Evolutionary conservation across 2,113 vertebrate genomes (phyloP).

Genomic region (Spea multiplicata): DNA sequence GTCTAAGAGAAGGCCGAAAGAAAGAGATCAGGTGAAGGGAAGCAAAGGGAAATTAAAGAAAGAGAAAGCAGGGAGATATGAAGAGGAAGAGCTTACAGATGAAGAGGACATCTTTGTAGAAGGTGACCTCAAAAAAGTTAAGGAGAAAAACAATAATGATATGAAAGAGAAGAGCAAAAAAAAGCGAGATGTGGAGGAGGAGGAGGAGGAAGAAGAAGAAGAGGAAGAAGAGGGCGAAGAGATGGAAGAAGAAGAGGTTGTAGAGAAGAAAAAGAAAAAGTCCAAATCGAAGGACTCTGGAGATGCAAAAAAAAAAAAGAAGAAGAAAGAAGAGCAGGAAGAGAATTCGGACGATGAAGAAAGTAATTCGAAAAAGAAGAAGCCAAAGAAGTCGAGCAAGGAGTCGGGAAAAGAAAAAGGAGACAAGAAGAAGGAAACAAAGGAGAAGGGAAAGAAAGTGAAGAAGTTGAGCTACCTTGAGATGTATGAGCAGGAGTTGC

Average conservation of each 20-base stretch:
- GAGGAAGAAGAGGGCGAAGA: slow-evolving; percentile 41
- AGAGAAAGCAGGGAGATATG: slow-evolving; percentile 17
- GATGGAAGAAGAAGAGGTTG: slow-evolving; percentile 16
- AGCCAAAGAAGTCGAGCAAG: slow-evolving; percentile 59
- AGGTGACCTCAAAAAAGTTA: slow-evolving; percentile 39
- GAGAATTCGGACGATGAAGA: slow-evolving; percentile 63
- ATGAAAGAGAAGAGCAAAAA: slow-evolving; percentile 65
- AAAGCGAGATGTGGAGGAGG: slow-evolving; percentile 60
- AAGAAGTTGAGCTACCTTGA: slow-evolving; percentile 73
- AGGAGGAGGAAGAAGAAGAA: slow-evolving; percentile 60
- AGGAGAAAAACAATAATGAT: slow-evolving; percentile 71
- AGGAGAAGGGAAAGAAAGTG: slow-evolving; percentile 71
- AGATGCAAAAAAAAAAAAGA: slow-evolving; percentile 65
- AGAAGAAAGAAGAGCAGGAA: slow-evolving; percentile 54
- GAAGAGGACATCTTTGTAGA: slow-evolving; percentile 47
- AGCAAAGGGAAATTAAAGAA: slow-evolving; percentile 53
- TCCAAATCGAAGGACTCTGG: slow-evolving; percentile 67
- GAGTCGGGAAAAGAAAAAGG: slow-evolving; percentile 76
- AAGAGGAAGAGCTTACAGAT: slow-evolving; percentile 45
- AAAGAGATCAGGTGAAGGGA: slow-evolving; percentile 28
- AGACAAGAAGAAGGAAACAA: slow-evolving; percentile 55
- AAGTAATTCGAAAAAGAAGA: slow-evolving; percentile 66
- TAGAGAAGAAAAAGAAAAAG: slow-evolving; percentile 57
- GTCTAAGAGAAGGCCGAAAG: slow-evolving; percentile 44
- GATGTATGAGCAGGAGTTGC: slow-evolving; percentile 82